Base-by-base conservation (phyloP, 2,888 invertebrate genomes). In the Calliphora vomitoria region DNA sequence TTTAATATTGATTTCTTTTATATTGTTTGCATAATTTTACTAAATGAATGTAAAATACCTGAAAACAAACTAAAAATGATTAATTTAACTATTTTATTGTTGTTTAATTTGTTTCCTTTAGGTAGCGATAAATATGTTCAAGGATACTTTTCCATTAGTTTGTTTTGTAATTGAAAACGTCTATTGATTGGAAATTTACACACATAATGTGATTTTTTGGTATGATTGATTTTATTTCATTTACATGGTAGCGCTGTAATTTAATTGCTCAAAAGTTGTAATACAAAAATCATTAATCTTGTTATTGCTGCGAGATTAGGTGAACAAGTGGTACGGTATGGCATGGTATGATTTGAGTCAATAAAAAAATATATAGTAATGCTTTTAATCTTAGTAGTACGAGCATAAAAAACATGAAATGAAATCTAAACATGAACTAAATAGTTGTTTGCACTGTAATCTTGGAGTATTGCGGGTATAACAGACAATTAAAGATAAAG, bases 211-310 rank as follows among this genome's bases (percentile, higher is more conserved):
- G 13, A 20, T 18, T 68, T 15, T 41, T 68, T 68, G 4, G 5
- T 53, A 53, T 47, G 60, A 62, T 53, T 50, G 20, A 53, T 64
- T 53, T 76, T 38, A 18, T 35, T 53, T 76, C 25, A 18, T 35
- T 35, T 15, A 13, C 20, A n/a, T 62, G 47, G 35, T 25, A 64
- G 13, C n/a, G 18, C 38, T 66, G 13, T 68, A 41, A 25, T 18
- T 44, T 41, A 44, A 50, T 78, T 78, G 50, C 41, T 38, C 4
- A 38, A 38, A 20, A 55, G 25, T 66, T 38, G 35, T 72, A 38
- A 53, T 31, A 81, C 31, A 38, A 4, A 72, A 72, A 25, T 58
- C 81, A 72, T 81, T 72, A 81, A 81, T 72, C 81, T 62, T 81
- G 72, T 66, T 44, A 71, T 64, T 62, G 15, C 20, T 69, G 47